Conservation (phyloP, 2,113 vertebrate genomes). For the Hyperopisus bebe region DNA sequence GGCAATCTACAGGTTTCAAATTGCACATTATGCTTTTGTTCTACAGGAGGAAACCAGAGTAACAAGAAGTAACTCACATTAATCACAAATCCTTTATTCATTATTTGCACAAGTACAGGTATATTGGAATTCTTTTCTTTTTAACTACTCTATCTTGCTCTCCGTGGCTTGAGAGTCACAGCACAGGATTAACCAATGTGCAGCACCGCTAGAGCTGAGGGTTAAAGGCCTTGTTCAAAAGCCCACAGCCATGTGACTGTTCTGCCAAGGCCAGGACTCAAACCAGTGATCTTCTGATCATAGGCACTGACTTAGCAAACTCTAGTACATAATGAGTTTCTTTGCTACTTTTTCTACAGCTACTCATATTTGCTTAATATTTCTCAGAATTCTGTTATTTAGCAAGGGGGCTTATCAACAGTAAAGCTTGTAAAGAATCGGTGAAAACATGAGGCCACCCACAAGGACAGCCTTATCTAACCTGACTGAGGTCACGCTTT, state of each 20-base stretch:
- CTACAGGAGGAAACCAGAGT: neutral
- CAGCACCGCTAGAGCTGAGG: too few relatives aligned
- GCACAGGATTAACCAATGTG: too few relatives aligned
- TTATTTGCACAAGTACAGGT: too few relatives aligned
- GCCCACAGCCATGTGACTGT: too few relatives aligned
- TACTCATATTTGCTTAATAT: neutral
- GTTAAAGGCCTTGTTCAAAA: too few relatives aligned
- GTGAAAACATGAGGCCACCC: neutral
- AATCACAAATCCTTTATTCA: neutral
- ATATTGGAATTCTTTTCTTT: too few relatives aligned
- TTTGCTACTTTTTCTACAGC: neutral
- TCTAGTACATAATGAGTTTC: neutral
- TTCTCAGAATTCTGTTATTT: neutral
- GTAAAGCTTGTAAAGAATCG: neutral
- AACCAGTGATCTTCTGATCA: too few relatives aligned
- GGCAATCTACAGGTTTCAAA: neutral
- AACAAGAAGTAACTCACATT: neutral
- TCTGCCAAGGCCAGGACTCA: too few relatives aligned
- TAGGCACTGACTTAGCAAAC: neutral
- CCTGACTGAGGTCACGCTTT: neutral
- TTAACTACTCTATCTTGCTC: too few relatives aligned
- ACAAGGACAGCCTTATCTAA: neutral
- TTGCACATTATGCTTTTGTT: neutral
- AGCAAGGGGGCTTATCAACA: neutral
- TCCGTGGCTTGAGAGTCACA: too few relatives aligned